A percentile compares a stretch with the other conserved stretches of the same genome.
Conservation (phyloP, 2,888 invertebrate species). For the Thera britannica region DNA sequence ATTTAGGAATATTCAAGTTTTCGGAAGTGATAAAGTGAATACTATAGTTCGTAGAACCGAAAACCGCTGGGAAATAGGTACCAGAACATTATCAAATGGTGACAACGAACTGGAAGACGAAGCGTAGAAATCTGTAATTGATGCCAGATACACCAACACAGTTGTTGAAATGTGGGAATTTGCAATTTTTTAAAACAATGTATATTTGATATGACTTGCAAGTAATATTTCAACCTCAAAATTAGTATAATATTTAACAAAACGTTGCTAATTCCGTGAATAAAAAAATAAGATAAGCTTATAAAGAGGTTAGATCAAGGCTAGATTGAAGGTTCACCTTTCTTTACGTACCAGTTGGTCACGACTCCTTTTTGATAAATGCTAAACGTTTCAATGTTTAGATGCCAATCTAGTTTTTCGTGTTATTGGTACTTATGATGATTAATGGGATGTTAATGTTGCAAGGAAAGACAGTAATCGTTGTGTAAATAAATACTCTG, state of each 20-base stretch:
- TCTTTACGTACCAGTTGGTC: constrained; percentile 47
- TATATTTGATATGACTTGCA: background rate
- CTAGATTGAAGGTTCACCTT: constrained; percentile 54
- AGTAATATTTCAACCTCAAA: background rate
- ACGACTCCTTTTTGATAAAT: constrained; percentile 53
- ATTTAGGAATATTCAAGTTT: too few relatives aligned
- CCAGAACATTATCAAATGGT: too few relatives aligned
- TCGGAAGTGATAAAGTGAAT: too few relatives aligned
- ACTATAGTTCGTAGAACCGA: too few relatives aligned
- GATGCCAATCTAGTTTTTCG: constrained; percentile 36
- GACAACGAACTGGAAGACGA: too few relatives aligned
- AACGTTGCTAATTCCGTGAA: constrained; percentile 10
- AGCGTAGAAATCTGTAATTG: too few relatives aligned
- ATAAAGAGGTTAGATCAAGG: constrained; percentile 61
- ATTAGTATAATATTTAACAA: background rate
- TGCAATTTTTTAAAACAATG: too few relatives aligned
- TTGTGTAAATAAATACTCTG: constrained; percentile 13
- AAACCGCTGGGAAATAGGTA: too few relatives aligned
- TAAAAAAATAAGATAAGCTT: constrained; percentile 50
- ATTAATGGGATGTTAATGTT: constrained; percentile 35
- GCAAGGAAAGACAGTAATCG: constrained; percentile 29
- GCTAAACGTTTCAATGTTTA: constrained; percentile 48
- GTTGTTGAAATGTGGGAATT: too few relatives aligned
- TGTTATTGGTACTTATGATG: constrained; percentile 34
- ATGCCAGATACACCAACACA: too few relatives aligned